Base-by-base conservation (phyloP, 2,797 vertebrate genomes). In the Sarcoramphus papa region DNA sequence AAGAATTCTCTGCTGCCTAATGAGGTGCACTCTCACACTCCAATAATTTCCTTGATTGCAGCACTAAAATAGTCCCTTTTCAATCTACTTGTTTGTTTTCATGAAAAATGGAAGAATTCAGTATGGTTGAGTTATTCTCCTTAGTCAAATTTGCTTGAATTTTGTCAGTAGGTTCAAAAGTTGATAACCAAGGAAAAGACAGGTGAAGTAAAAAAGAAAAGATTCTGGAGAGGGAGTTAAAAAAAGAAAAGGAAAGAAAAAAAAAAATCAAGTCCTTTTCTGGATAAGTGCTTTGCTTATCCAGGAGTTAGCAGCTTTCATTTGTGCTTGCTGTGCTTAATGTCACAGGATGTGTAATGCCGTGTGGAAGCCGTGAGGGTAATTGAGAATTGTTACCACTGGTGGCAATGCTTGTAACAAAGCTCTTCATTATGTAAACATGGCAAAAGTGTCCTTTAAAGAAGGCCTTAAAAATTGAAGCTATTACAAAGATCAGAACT, bases 251-350 rank as follows among this genome's bases (percentile, higher is more conserved):
- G 70, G 22, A 19, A n/a, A 80, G 43, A 64, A 6, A 8, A 14
- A 25, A 19, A 35, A 24, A 43, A n/a, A 23, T 20, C 0, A 1
- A 22, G 3, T 30, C 2, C 30, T 14, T 47, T 74, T 57, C 48
- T 78, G 2, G 30, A 5, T 37, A 56, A 77, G 43, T 30, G 22
- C 6, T 86, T 88, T 83, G 40, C 33, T 80, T 82, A 31, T n/a
- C 9, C 21, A 25, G 17, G 28, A 54, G 12, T 68, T 76, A 41
- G 7, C 37, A 67, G 10, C 20, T 93, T 53, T 64, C 14, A 22
- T 31, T 77, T 57, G 14, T 54, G 27, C 22, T 79, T 56, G 22
- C 19, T 67, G 6, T 45, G 23, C 30, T 83, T 85, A 7, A 1
- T 62, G 31, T 31, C n/a, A 72, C 25, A 70, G 85, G 19, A 35